These are phyloP conservation scores for Tauraco erythrolophus DNA, from an alignment of 2,113 vertebrate species.

Conservation along the genomic window DNA sequence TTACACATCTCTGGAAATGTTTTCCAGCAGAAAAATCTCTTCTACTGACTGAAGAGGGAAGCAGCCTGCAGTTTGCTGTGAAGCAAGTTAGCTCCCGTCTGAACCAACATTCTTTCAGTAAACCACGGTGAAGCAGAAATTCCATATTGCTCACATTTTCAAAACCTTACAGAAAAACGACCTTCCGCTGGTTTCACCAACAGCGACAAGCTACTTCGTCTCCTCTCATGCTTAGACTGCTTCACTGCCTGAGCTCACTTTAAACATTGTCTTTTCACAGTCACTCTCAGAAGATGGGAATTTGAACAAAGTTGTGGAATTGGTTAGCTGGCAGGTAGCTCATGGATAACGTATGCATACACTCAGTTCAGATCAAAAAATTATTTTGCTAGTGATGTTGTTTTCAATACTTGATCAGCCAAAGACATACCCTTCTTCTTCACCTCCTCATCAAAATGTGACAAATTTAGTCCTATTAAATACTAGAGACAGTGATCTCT, in stretches of 20 bases:
- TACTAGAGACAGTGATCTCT: conserved; percentile 49
- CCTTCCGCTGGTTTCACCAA: conserved; percentile 1
- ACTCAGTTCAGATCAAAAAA: conserved; percentile 36
- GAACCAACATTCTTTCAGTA: conserved; percentile 46
- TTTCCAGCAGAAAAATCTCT: conserved; percentile 66
- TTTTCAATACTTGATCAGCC: conserved; percentile 39
- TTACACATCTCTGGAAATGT: neutral
- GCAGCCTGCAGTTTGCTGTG: conserved; percentile 12
- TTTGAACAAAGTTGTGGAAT: conserved; percentile 47
- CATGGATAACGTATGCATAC: neutral
- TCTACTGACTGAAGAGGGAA: conserved; percentile 64
- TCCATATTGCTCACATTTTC: neutral
- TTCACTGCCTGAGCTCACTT: conserved; percentile 1
- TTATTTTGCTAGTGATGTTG: neutral
- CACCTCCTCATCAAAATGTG: conserved; percentile 42
- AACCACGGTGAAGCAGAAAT: conserved; percentile 41
- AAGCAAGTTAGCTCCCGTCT: conserved; percentile 69
- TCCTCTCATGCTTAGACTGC: neutral
- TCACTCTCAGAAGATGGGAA: neutral
- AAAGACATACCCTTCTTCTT: conserved; percentile 45
- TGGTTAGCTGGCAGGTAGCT: conserved; percentile 52
- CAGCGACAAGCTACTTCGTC: neutral
- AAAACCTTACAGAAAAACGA: conserved; percentile 41
- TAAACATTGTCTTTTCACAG: conserved; percentile 3
- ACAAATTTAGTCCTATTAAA: conserved; percentile 58